These are phyloP conservation scores for Meriones psammophilus DNA, from an alignment of 2,797 vertebrate species.

Conservation along the genomic window DNA sequence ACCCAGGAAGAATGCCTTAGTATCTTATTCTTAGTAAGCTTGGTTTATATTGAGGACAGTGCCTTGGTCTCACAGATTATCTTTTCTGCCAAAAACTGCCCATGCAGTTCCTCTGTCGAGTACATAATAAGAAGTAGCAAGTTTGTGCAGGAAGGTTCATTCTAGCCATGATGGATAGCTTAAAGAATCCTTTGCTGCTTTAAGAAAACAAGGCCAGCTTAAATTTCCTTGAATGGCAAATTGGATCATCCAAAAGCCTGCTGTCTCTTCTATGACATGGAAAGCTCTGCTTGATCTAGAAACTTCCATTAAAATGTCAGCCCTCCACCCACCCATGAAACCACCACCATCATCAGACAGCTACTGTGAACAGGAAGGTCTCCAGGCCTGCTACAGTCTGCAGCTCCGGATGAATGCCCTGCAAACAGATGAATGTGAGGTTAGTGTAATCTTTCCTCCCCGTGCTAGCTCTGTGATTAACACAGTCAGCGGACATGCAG, in stretches of 20 bases:
- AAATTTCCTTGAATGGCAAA: conserved; percentile 12
- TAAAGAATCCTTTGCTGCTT: not conserved
- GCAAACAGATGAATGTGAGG: not conserved
- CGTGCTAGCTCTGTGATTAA: too few species aligned
- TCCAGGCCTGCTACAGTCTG: not conserved
- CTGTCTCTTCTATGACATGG: not conserved
- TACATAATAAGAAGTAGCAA: not conserved
- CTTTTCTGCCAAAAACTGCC: not conserved
- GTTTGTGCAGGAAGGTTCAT: not conserved
- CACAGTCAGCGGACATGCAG: not conserved
- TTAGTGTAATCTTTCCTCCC: not conserved
- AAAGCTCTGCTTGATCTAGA: conserved; percentile 1
- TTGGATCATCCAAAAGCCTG: not conserved
- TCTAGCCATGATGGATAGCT: not conserved
- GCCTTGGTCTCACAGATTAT: not conserved
- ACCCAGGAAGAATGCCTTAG: not conserved
- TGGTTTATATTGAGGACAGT: not conserved
- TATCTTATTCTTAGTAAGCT: not conserved
- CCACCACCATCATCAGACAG: not conserved
- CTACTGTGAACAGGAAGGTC: not conserved
- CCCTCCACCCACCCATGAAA: not conserved
- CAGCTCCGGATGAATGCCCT: not conserved
- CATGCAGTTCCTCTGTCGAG: not conserved
- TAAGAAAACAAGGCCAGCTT: not conserved
- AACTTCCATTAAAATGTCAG: not conserved